These are phyloP conservation scores for Uromys caudimaculatus DNA, from an alignment of 2,797 vertebrate genomes.

Conservation along the genomic window DNA sequence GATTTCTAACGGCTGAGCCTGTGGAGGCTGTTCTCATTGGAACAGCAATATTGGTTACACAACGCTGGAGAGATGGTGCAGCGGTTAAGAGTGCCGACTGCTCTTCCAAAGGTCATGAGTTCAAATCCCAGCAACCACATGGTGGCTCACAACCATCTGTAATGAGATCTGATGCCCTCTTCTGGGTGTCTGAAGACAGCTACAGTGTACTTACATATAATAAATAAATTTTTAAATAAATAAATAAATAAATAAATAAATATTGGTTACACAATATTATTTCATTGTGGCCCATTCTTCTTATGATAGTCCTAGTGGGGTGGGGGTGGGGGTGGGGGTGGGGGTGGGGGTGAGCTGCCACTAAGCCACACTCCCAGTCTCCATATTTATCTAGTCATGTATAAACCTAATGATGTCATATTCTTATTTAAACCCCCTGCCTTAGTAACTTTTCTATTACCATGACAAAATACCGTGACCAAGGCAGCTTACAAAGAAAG, in stretches of 20 bases:
- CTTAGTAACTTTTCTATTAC: neutral
- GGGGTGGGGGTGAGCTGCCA: neutral
- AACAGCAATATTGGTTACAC: no score
- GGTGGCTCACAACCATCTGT: no score
- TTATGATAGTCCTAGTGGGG: neutral
- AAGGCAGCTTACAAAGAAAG: neutral
- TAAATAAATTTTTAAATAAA: no score
- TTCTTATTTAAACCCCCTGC: conserved; percentile 9
- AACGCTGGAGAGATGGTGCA: no score
- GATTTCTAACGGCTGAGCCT: neutral
- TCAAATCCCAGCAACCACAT: no score
- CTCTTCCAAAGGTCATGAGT: no score
- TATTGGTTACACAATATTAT: neutral
- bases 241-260: no score
- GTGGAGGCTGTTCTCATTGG: neutral
- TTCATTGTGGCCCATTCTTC: neutral
- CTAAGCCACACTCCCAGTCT: no score
- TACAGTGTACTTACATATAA: no score
- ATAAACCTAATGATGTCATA: neutral
- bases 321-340: neutral
- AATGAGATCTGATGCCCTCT: no score
- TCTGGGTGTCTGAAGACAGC: no score
- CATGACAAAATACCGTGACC: neutral
- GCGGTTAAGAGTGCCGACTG: no score
- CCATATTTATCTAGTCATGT: conserved; percentile 6